Evolutionary conservation across 2,113 vertebrate species (phyloP).

Genomic region (Labeo rohita): DNA sequence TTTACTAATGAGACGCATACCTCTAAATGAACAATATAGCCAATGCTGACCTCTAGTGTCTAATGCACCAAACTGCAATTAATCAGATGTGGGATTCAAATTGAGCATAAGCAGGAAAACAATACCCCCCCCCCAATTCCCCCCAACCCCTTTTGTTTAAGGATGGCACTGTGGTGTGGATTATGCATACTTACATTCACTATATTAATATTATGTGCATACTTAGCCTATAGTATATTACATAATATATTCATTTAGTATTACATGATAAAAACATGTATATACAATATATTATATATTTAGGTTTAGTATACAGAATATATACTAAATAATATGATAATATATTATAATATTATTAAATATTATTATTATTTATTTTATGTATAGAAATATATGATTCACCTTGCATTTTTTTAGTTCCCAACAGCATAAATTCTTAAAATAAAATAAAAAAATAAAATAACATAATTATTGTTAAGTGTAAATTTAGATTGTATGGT

Average conservation of each 20-base stretch:
- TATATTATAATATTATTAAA: too few species aligned
- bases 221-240: neutral
- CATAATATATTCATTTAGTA: neutral
- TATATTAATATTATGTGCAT: neutral
- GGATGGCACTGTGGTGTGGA: neutral
- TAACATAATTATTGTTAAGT: too few species aligned
- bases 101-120: neutral
- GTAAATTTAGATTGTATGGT: too few species aligned
- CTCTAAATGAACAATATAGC: neutral
- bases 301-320: neutral
- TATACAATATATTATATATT: neutral
- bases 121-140: too few species aligned
- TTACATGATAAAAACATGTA: neutral
- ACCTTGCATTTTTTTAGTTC: neutral
- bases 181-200: neutral
- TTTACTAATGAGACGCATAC: neutral
- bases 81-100: neutral
- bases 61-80: neutral
- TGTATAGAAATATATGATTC: neutral
- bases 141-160: neutral
- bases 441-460: too few species aligned
- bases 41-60: conserved; percentile 47
- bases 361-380: too few species aligned
- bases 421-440: neutral
- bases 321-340: neutral